phyloP scores from a whole-genome alignment of 2,113 vertebrate genomes.

The Tangachromis dhanisi region DNA sequence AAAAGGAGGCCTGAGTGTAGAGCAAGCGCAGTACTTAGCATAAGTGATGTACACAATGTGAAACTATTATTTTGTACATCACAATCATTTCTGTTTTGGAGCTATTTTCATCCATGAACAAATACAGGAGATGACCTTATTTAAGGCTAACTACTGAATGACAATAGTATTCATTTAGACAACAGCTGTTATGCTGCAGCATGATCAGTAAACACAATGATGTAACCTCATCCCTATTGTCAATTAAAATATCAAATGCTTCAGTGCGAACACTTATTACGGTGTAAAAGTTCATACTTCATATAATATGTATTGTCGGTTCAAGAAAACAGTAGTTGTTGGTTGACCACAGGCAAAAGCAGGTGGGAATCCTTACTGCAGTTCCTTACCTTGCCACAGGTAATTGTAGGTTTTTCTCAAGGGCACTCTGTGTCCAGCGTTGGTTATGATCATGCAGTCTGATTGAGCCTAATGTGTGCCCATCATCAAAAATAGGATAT shows the following conservation, averaged over 20 bases:
- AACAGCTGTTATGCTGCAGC: not conserved
- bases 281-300: not conserved
- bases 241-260: not conserved
- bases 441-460: conserved; percentile 7
- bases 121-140: not conserved
- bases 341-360: conserved; percentile 11
- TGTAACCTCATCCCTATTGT: not conserved
- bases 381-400: not conserved
- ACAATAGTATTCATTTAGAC: not conserved
- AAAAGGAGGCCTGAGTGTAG: not conserved
- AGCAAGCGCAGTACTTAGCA: not conserved
- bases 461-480: not conserved
- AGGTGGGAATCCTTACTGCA: not conserved
- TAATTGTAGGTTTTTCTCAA: conserved; percentile 40
- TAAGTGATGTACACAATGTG: not conserved
- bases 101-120: not conserved
- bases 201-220: not conserved
- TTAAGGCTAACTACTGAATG: not conserved
- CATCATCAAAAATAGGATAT: not conserved
- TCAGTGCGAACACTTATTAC: not conserved
- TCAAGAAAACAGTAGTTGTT: conserved; percentile 30
- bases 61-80: not conserved
- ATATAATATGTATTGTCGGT: not conserved
- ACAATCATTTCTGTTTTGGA: not conserved
- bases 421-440: not conserved